Percentiles rank a stretch among this genome's conserved stretches.
These are phyloP conservation scores for Oceanodroma tethys DNA, from an alignment of 2,113 vertebrate species.

Conservation along the genomic window DNA sequence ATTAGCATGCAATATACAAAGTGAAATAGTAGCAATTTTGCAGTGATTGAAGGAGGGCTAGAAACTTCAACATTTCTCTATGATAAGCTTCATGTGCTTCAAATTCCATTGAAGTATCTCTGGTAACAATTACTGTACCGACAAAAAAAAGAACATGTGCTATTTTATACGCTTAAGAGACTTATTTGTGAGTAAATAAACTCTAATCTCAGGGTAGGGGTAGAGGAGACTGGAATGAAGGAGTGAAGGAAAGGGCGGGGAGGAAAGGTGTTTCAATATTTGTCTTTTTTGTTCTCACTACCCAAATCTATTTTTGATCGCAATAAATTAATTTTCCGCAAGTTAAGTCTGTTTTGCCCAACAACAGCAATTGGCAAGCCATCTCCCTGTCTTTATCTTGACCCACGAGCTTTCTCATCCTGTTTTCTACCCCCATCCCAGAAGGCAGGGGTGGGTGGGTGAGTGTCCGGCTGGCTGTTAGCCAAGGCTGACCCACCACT, in stretches of 20 bases:
- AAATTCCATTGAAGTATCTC: background rate
- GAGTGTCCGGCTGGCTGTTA: background rate
- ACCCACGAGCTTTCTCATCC: background rate
- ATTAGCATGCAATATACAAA: background rate
- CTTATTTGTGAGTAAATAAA: background rate
- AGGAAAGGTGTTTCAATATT: background rate
- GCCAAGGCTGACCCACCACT: background rate
- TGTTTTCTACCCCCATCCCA: background rate
- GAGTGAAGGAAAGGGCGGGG: background rate
- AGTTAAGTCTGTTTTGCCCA: background rate
- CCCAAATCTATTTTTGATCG: background rate
- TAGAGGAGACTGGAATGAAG: background rate
- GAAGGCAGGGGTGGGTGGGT: accelerated
- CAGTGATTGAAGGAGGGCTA: background rate
- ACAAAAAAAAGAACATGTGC: background rate
- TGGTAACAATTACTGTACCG: background rate
- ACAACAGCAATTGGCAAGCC: background rate
- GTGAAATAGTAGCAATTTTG: background rate
- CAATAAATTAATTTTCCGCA: background rate
- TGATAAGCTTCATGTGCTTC: background rate
- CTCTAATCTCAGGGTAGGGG: background rate
- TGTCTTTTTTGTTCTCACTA: background rate
- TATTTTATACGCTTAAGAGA: background rate
- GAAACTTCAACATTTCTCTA: background rate
- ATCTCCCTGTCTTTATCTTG: background rate